Percentiles rank a stretch among this genome's conserved stretches.
Evolutionary conservation across 1,140 invertebrate genomes (phyloP).

Genomic region (Diplogasteroides magnus): DNA sequence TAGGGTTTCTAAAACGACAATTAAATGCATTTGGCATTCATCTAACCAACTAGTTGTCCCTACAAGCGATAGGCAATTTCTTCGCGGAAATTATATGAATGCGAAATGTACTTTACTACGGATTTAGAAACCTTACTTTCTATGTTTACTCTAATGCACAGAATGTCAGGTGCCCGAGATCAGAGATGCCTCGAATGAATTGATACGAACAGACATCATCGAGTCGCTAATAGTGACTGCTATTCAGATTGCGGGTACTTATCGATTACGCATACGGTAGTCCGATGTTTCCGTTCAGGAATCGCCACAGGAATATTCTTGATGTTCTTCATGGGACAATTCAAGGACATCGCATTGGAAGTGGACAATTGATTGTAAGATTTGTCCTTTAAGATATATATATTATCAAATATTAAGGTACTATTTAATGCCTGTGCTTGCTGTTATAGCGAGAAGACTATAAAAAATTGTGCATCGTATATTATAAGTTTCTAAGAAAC

Average conservation of each 20-base stretch:
- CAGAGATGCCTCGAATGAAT: conserved; percentile 43
- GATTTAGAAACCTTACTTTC: background rate
- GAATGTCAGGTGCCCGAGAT: conserved; percentile 48
- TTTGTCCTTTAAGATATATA: background rate
- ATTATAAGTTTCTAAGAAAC: background rate
- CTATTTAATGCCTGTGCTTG: background rate
- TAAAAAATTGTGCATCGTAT: background rate
- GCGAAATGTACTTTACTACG: background rate
- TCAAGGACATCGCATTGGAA: background rate
- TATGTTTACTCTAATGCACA: background rate
- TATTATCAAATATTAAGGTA: background rate
- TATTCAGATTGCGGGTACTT: conserved; percentile 4
- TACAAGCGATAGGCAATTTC: background rate
- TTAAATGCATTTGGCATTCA: background rate
- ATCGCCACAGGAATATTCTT: conserved; percentile 12
- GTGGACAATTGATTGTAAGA: background rate
- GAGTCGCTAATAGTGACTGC: conserved; percentile 20
- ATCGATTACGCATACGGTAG: background rate
- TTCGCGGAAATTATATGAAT: background rate
- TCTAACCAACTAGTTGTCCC: background rate
- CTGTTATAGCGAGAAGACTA: background rate
- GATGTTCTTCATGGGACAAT: conserved; percentile 13
- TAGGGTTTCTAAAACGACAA: background rate
- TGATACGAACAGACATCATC: conserved; percentile 23
- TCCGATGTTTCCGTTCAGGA: conserved; percentile 2